Percentiles rank a stretch among this genome's conserved stretches.
These are phyloP conservation scores for Karalla daura DNA, from an alignment of 2,797 vertebrate genomes.

Conservation along the genomic window DNA sequence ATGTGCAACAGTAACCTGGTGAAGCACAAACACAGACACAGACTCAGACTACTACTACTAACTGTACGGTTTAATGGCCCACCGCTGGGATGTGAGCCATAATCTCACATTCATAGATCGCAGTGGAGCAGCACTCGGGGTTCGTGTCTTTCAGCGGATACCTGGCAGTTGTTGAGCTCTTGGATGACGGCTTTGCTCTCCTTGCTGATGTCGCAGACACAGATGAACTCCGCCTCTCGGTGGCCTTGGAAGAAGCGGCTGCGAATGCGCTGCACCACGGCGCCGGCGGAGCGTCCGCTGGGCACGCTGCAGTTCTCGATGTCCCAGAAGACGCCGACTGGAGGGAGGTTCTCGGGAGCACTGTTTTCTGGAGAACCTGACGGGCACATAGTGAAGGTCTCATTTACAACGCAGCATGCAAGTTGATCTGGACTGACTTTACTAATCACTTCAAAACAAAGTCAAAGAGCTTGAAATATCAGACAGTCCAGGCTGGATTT, in stretches of 20 bases:
- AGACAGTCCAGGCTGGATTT: background rate
- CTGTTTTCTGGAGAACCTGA: conserved; percentile 89
- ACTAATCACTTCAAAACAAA: background rate
- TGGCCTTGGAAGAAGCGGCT: conserved; percentile 95
- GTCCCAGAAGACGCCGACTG: conserved; percentile 99
- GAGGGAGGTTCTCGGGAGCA: conserved; percentile 91
- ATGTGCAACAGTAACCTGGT: conserved; percentile 96
- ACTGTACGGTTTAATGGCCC: no score
- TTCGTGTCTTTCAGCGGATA: no score
- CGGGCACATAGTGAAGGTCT: background rate
- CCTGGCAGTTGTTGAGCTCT: conserved; percentile 99
- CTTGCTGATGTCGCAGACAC: conserved; percentile 98
- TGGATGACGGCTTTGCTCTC: conserved; percentile 98
- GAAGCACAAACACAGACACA: background rate
- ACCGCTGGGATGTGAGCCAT: no score
- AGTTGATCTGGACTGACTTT: background rate
- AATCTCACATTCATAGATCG: no score
- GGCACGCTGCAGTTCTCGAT: conserved; percentile 98
- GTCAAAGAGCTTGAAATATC: background rate
- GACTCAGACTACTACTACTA: no score
- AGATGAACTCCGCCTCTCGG: conserved; percentile 98
- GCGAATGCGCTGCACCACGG: conserved; percentile 94
- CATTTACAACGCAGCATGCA: background rate
- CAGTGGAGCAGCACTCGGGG: no score
- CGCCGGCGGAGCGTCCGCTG: conserved; percentile 92